These are phyloP conservation scores for Venusia cambrica DNA, from an alignment of 2,888 invertebrate species.

Conservation along the genomic window DNA sequence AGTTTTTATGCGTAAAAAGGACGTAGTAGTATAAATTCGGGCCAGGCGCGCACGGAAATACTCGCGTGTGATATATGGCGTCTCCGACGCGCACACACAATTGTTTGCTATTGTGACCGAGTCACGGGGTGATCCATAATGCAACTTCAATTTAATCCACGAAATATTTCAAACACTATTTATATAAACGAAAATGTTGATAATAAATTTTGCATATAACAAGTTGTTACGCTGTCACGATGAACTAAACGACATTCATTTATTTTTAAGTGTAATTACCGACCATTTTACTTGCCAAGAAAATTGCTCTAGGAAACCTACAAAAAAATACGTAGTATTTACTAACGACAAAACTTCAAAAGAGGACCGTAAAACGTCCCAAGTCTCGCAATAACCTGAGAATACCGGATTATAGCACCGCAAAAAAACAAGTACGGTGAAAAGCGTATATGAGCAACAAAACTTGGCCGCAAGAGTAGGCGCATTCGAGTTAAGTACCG, in stretches of 20 bases:
- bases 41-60: conserved; percentile 69
- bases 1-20: conserved; percentile 80
- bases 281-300: conserved; percentile 37
- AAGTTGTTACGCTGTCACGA: conserved; percentile 26
- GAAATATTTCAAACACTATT: conserved; percentile 22
- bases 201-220: conserved; percentile 28
- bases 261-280: conserved; percentile 46
- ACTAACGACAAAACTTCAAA: conserved; percentile 60
- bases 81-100: conserved; percentile 56
- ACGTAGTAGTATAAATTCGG: conserved; percentile 58
- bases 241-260: conserved; percentile 34
- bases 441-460: conserved; percentile 63
- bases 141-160: conserved; percentile 18
- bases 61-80: conserved; percentile 69
- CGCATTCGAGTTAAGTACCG: conserved; percentile 67
- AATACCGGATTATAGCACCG: conserved; percentile 49
- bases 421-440: conserved; percentile 57
- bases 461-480: conserved; percentile 58
- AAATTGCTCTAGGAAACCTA: conserved; percentile 52
- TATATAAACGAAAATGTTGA: conserved; percentile 21
- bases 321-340: no score
- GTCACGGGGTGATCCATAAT: conserved; percentile 55
- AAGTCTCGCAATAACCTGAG: conserved; percentile 52
- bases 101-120: conserved; percentile 52
- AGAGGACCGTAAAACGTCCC: conserved; percentile 56